phyloP scores from a whole-genome alignment of 2,888 invertebrate genomes.

The Polydrusus cervinus region DNA sequence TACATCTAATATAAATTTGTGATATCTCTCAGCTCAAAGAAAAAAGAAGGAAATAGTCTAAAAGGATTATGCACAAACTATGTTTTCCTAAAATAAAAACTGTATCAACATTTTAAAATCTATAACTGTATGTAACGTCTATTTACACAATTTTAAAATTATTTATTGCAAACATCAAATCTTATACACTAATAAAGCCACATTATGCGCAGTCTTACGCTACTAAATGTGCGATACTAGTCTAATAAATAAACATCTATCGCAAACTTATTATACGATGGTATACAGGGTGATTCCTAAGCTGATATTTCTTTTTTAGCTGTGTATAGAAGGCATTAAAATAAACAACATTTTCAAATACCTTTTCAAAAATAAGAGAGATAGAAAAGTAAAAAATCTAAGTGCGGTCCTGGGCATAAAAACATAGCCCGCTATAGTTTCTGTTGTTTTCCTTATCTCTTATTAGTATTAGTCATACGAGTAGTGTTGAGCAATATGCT shows the following conservation, averaged over 20 bases:
- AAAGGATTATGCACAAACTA: background rate
- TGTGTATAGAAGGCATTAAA: too few relatives aligned
- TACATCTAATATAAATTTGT: background rate
- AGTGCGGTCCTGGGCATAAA: too few relatives aligned
- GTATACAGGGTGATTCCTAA: too few relatives aligned
- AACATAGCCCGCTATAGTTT: too few relatives aligned
- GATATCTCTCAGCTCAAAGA: background rate
- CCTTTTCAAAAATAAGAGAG: too few relatives aligned
- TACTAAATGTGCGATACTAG: conserved; percentile 30
- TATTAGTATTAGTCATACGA: too few relatives aligned
- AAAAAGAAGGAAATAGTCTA: background rate
- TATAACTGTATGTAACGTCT: conserved; percentile 35
- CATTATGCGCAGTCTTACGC: conserved; percentile 34
- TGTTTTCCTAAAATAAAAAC: background rate
- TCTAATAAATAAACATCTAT: conserved; percentile 16
- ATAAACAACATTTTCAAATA: too few relatives aligned
- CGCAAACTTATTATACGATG: conserved; percentile 31
- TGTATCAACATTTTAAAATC: conserved; percentile 27
- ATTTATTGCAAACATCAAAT: conserved; percentile 44
- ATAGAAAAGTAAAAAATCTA: too few relatives aligned
- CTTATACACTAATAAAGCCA: conserved; percentile 48
- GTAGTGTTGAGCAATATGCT: too few relatives aligned
- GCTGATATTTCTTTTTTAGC: too few relatives aligned
- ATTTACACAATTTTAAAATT: conserved; percentile 24
- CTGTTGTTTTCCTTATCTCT: too few relatives aligned